Percentiles rank a stretch among this genome's conserved stretches.
These are phyloP conservation scores for Telmatherina bonti DNA, from an alignment of 2,797 vertebrate species.

Conservation along the genomic window DNA sequence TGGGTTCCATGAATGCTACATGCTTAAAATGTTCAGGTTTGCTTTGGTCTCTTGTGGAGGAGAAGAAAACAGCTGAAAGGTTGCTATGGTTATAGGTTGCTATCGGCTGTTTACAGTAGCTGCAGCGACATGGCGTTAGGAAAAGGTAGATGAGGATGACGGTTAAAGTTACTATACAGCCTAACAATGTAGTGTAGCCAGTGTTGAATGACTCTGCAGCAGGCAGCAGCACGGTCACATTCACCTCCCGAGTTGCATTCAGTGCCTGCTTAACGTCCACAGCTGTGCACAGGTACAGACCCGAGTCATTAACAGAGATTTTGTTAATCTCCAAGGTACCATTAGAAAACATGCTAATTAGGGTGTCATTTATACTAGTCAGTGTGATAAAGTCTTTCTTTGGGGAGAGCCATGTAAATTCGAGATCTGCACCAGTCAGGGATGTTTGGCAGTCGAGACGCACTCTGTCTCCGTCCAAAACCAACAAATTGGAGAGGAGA, in stretches of 20 bases:
- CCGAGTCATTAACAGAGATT: slow-evolving; percentile 85
- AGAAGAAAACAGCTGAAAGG: slow-evolving; percentile 85
- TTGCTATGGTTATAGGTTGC: slow-evolving; percentile 82
- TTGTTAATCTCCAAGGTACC: slow-evolving; percentile 89
- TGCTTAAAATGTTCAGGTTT: slow-evolving; percentile 86
- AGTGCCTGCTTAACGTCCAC: slow-evolving; percentile 82
- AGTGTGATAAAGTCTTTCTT: slow-evolving; percentile 84
- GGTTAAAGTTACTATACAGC: slow-evolving; percentile 88
- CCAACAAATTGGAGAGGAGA: slow-evolving; percentile 76
- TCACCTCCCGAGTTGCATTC: slow-evolving; percentile 90
- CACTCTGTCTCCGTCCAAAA: slow-evolving; percentile 81
- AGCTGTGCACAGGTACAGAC: slow-evolving; percentile 91
- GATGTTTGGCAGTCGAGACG: slow-evolving; percentile 87
- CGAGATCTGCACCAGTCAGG: slow-evolving; percentile 68
- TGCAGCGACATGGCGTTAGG: slow-evolving; percentile 89
- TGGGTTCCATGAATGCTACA: slow-evolving; percentile 90
- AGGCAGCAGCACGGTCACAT: slow-evolving; percentile 84
- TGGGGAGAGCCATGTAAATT: slow-evolving; percentile 89
- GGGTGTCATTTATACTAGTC: slow-evolving; percentile 80
- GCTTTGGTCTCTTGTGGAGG: slow-evolving; percentile 71
- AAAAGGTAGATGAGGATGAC: slow-evolving; percentile 93
- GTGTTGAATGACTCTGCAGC: slow-evolving; percentile 88
- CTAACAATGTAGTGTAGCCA: slow-evolving; percentile 92
- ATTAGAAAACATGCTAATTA: slow-evolving; percentile 83
- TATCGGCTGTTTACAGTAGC: slow-evolving; percentile 83